These are phyloP conservation scores for Anaspis maculata DNA, from an alignment of 2,888 invertebrate genomes.

Conservation along the genomic window DNA sequence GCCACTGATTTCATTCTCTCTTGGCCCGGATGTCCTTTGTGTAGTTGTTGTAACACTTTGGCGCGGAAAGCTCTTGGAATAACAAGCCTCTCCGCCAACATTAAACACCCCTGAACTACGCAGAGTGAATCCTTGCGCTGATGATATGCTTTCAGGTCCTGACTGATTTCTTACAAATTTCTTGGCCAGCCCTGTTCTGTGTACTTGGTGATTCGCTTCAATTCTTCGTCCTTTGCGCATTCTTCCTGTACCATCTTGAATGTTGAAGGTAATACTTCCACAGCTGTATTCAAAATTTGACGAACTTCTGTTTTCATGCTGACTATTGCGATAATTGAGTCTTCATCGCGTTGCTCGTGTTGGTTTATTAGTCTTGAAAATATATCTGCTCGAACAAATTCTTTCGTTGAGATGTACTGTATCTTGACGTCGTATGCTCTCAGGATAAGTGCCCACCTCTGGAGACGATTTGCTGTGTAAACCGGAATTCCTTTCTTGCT, in stretches of 20 bases:
- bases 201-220: background rate
- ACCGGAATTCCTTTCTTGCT: slow-evolving; percentile 21
- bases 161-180: background rate
- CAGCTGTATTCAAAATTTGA: background rate
- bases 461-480: slow-evolving; percentile 18
- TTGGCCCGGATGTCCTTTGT: background rate
- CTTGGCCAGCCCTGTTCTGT: background rate
- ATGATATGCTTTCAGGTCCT: background rate
- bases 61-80: background rate
- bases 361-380: slow-evolving; percentile 16
- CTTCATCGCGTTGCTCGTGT: too few relatives aligned
- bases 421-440: slow-evolving; percentile 20
- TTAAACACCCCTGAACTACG: background rate
- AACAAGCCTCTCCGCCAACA: background rate
- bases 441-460: slow-evolving; percentile 19
- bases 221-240: background rate
- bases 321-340: background rate
- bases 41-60: background rate
- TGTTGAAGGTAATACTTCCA: background rate
- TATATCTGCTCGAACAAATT: slow-evolving; percentile 19
- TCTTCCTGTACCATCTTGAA: background rate
- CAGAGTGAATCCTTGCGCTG: background rate
- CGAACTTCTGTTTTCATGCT: background rate
- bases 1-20: background rate
- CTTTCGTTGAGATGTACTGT: slow-evolving; percentile 16